Base-by-base conservation (phyloP, 2,888 invertebrate species). In the Tachina lurida region DNA sequence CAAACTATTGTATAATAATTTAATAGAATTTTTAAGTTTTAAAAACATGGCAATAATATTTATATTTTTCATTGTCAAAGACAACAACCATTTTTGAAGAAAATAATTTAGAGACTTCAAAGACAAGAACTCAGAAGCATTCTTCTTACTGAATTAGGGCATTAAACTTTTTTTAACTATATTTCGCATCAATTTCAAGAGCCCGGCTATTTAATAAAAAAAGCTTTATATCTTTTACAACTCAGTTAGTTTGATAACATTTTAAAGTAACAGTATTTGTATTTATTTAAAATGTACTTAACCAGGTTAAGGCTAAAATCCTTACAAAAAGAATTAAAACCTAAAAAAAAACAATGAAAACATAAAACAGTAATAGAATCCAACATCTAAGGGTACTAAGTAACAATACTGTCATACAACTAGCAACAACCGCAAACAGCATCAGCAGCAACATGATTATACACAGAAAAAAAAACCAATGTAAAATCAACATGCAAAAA, bases 291-390 rank as follows among this genome's bases (percentile, higher is more conserved):
- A 31, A 67, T 54, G 17, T 62, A 78, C 43, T 60, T 73, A 83
- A 86, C 62, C 86, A 86, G 82, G 86, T 83, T 82, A 86, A 86
- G 86, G 86, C 65, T 79, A 76, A 79, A 77, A 65, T 47, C 12
- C 49, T 47, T 63, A 52, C 31, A 49, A 7, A 12, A n/a, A 41
- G 12, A 31, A 15, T 12, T 5, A 31, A 10, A 31, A 22, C 22
- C 1, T 22, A n/a, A n/a, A 22, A 15, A 49, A 52, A 58, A n/a
- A 71, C 12, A 56, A 54, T 41, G 39, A 67, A 67, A 75, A 68
- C 52, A 54, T 43, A 15, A 43, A 52, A 43, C 67, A 60, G 74
- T 81, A 68, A 81, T 68, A 60, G 43, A 75, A 74, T 45, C 43
- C 43, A 67, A 49, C 43, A 52, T 60, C 60, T 81, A 54, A 68